Conservation (phyloP, 2,797 vertebrate species). For the Tokudaia muenninki region DNA sequence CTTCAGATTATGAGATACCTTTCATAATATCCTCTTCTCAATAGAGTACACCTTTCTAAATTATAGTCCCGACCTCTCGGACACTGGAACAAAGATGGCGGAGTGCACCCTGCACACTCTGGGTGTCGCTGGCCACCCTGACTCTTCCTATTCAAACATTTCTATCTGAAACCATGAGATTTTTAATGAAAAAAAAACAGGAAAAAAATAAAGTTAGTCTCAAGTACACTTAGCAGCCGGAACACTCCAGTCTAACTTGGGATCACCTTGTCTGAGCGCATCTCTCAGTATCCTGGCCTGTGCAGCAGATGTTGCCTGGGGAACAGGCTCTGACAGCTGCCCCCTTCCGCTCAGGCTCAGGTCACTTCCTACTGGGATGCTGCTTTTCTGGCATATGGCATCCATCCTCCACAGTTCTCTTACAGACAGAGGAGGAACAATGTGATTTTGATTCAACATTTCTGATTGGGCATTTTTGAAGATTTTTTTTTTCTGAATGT, state of each 20-base stretch:
- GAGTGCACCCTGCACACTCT: no score
- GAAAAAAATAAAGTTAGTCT: background rate
- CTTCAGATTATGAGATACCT: no score
- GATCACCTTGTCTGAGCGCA: background rate
- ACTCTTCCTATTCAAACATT: background rate
- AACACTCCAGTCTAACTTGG: background rate
- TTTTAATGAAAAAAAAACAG: background rate
- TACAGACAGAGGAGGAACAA: conserved; percentile 48
- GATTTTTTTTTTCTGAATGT: conserved; percentile 55
- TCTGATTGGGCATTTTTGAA: conserved; percentile 36
- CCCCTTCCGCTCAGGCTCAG: background rate
- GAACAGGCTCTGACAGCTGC: conserved; percentile 14
- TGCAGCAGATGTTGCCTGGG: conserved; percentile 37
- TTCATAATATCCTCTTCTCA: no score
- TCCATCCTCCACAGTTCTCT: conserved; percentile 65
- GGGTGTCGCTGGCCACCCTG: no score
- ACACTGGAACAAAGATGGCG: no score
- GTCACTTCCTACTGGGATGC: conserved; percentile 67
- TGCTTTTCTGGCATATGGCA: conserved; percentile 19
- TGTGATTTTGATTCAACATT: conserved; percentile 62
- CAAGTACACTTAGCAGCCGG: background rate
- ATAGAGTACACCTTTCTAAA: no score
- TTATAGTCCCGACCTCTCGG: no score
- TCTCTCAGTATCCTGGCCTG: background rate
- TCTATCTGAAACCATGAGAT: background rate